These are phyloP conservation scores for Myodes glareolus DNA, from an alignment of 2,113 vertebrate genomes.

Conservation along the genomic window DNA sequence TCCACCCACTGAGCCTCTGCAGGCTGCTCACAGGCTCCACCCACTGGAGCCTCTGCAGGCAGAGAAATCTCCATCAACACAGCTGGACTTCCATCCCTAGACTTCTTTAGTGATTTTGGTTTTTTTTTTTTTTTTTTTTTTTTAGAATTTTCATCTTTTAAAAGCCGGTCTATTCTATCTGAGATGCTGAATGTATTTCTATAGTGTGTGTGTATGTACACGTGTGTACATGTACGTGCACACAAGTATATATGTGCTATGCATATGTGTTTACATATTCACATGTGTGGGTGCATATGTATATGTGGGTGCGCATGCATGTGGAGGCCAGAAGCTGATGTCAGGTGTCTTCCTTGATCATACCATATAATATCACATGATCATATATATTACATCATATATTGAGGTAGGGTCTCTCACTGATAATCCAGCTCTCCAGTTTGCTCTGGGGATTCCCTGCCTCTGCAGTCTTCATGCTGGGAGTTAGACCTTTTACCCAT, in stretches of 20 bases:
- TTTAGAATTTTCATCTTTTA: not conserved
- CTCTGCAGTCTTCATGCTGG: not conserved
- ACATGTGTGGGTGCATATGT: not conserved
- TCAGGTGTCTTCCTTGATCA: not conserved
- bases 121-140: not conserved
- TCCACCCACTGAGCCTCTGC: no score
- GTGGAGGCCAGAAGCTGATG: not conserved
- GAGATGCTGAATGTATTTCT: not conserved
- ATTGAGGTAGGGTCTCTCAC: not conserved
- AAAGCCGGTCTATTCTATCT: not conserved
- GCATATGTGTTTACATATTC: not conserved
- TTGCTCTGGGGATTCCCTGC: not conserved
- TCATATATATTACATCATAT: not conserved
- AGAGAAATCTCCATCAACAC: not conserved
- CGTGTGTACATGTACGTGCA: not conserved
- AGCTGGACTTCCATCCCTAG: not conserved
- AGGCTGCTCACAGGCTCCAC: accelerated
- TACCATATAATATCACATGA: not conserved
- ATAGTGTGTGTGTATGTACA: no score
- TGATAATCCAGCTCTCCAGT: not conserved
- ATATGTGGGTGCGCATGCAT: not conserved
- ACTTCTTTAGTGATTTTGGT: not conserved
- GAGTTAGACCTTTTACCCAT: no score
- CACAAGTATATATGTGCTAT: not conserved
- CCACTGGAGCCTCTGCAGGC: accelerated